Percentiles rank a stretch among this genome's conserved stretches.
Conservation (phyloP, 2,113 vertebrate genomes). For the Sminthopsis crassicaudata region DNA sequence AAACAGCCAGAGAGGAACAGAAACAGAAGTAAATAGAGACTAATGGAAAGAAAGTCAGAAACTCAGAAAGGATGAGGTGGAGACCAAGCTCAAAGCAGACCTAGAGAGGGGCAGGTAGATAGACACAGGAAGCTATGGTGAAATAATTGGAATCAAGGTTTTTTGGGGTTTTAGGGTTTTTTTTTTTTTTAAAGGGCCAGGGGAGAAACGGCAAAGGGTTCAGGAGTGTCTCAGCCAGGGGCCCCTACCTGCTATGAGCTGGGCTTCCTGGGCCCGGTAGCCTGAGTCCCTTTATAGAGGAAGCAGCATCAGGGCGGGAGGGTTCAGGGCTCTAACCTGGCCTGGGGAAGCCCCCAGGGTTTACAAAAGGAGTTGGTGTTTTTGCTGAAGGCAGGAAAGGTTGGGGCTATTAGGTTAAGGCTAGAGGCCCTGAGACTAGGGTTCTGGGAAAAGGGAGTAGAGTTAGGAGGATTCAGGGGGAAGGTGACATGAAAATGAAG, state of each 20-base stretch:
- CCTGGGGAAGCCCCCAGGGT: conserved; percentile 76
- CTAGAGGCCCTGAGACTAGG: conserved; percentile 15
- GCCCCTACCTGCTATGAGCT: conserved; percentile 67
- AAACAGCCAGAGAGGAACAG: not conserved
- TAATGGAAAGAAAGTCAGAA: not conserved
- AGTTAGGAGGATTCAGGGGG: conserved; percentile 50
- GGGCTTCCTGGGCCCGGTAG: conserved; percentile 60
- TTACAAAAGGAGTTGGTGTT: conserved; percentile 65
- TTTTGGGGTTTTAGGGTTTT: too few species aligned
- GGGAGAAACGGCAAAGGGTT: conserved; percentile 14
- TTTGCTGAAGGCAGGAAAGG: conserved; percentile 77
- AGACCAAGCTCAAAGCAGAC: conserved; percentile 20
- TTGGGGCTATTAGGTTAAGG: conserved; percentile 65
- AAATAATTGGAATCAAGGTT: not conserved
- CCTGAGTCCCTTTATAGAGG: conserved; percentile 79
- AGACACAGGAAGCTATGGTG: not conserved
- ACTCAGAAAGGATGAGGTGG: conserved; percentile 3
- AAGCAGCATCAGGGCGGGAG: conserved; percentile 73
- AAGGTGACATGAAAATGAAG: conserved; percentile 7
- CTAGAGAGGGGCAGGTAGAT: not conserved
- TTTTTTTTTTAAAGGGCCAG: not conserved
- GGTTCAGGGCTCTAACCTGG: conserved; percentile 76
- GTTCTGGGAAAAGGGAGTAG: conserved; percentile 73
- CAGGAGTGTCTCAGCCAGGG: conserved; percentile 54
- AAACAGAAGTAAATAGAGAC: not conserved